A percentile compares a stretch with the other conserved stretches of the same genome.
phyloP scores from a whole-genome alignment of 2,113 vertebrate genomes.

The Catagonus wagneri region DNA sequence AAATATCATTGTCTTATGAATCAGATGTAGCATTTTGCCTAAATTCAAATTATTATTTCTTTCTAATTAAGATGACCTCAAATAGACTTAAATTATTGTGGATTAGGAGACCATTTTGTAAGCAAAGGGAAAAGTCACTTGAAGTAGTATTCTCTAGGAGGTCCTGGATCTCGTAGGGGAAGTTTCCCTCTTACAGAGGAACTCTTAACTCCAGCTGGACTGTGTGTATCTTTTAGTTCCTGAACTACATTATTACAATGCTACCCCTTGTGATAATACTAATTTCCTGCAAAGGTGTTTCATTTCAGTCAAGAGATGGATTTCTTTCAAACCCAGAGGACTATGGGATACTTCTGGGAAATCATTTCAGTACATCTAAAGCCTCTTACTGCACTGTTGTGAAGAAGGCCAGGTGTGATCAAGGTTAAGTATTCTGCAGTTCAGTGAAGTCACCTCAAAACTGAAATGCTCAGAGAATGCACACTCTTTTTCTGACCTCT shows the following conservation, averaged over 20 bases:
- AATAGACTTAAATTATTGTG: background rate
- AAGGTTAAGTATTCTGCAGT: conserved; percentile 50
- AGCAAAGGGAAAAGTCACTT: background rate
- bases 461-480: background rate
- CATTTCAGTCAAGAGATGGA: conserved; percentile 29
- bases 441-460: conserved; percentile 34
- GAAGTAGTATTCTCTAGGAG: background rate
- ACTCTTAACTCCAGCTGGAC: background rate
- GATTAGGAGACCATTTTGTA: background rate
- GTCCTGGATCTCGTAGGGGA: background rate
- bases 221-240: background rate
- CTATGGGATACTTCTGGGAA: conserved; percentile 24
- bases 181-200: background rate
- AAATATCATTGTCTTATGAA: background rate
- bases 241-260: background rate
- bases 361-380: conserved; percentile 14
- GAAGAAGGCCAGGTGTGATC: background rate
- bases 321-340: conserved; percentile 40
- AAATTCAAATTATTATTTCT: conserved; percentile 38
- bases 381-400: background rate
- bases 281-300: conserved; percentile 50
- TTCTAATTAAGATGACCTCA: background rate
- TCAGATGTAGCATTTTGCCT: background rate
- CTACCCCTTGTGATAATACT: background rate
- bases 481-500: conserved; percentile 22